Percentiles rank a stretch among this genome's conserved stretches.
phyloP scores from a whole-genome alignment of 2,888 invertebrate genomes.

The Amiota communis region DNA sequence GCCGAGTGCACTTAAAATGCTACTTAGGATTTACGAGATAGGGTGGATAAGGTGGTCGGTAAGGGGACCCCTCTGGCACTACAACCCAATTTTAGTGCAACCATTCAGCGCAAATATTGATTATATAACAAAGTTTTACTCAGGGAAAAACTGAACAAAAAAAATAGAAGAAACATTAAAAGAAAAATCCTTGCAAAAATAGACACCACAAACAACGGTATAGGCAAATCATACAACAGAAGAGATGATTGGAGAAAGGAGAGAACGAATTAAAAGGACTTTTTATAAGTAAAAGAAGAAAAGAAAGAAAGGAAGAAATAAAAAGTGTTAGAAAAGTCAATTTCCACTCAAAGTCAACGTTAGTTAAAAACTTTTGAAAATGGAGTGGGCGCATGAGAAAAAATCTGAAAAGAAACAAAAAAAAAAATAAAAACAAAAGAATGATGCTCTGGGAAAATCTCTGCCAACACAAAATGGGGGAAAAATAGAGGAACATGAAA shows the following conservation, averaged over 20 bases:
- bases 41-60: slow-evolving; percentile 9
- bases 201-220: neutral
- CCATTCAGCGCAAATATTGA: slow-evolving; percentile 57
- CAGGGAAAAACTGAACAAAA: slow-evolving; percentile 35
- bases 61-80: neutral
- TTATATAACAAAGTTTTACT: slow-evolving; percentile 60
- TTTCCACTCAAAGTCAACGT: slow-evolving; percentile 63
- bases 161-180: slow-evolving; percentile 10
- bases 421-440: neutral
- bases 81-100: neutral
- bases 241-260: too few species aligned
- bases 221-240: neutral
- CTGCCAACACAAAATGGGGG: slow-evolving; percentile 24
- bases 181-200: neutral
- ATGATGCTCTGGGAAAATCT: slow-evolving; percentile 22
- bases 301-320: neutral
- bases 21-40: slow-evolving; percentile 15
- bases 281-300: neutral
- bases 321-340: slow-evolving; percentile 50
- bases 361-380: slow-evolving; percentile 61
- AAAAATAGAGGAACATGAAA: slow-evolving; percentile 30
- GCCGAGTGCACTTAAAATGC: slow-evolving; percentile 23
- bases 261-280: neutral
- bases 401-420: slow-evolving; percentile 26
- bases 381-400: slow-evolving; percentile 37